phyloP scores from a whole-genome alignment of 1,140 invertebrate species.

The Telenomus remus region DNA sequence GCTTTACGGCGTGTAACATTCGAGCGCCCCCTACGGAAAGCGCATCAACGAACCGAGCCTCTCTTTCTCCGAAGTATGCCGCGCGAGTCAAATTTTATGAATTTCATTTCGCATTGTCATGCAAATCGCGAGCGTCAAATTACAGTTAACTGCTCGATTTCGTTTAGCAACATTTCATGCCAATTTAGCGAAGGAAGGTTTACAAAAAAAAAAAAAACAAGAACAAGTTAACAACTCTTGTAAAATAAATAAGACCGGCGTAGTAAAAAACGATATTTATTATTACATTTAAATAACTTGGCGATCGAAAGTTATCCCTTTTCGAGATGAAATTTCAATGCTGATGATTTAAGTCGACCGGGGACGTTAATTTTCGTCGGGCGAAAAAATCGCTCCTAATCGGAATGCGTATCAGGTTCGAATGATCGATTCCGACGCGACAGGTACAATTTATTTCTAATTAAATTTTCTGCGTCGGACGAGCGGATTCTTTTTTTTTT shows the following conservation, averaged over 20 bases:
- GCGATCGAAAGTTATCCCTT: background rate
- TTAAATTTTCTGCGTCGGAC: constrained; percentile 35
- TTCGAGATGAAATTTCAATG: background rate
- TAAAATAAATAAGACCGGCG: too few species aligned
- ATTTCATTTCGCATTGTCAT: constrained; percentile 36
- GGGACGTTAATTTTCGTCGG: background rate
- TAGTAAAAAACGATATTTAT: too few species aligned
- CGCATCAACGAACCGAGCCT: constrained; percentile 42
- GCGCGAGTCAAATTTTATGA: constrained; percentile 17
- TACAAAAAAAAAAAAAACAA: too few species aligned
- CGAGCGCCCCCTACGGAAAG: constrained; percentile 29
- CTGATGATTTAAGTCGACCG: background rate
- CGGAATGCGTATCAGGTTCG: constrained; percentile 9
- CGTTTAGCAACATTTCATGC: background rate
- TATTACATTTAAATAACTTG: too few species aligned
- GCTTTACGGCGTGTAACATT: constrained; percentile 8
- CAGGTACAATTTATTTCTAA: constrained; percentile 43
- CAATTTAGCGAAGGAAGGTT: too few species aligned
- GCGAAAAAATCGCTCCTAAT: constrained; percentile 4
- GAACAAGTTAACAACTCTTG: too few species aligned
- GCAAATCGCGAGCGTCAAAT: constrained; percentile 3
- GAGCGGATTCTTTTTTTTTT: background rate
- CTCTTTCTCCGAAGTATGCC: constrained; percentile 45
- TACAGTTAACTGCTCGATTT: constrained; percentile 3
- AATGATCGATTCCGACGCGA: constrained; percentile 35